A percentile compares a stretch with the other conserved stretches of the same genome.
Conservation (phyloP, 64 coral and sea anemone genomes). For the Dendronephthya gigantea region DNA sequence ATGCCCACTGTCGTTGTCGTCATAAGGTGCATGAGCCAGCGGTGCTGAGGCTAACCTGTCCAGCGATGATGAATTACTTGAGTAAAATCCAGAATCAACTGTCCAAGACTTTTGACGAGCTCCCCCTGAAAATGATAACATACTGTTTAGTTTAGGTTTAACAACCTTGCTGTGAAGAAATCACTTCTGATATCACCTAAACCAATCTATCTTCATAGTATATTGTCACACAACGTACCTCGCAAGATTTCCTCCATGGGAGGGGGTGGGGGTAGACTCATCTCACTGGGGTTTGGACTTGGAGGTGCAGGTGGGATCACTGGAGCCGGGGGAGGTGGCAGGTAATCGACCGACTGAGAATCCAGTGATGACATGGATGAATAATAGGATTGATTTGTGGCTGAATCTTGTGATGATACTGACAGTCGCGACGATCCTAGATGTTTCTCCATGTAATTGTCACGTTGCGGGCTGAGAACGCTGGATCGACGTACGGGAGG, state of each 20-base stretch:
- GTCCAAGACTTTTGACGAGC: not conserved
- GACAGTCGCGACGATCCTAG: not conserved
- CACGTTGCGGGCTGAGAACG: not conserved
- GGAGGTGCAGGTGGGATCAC: not conserved
- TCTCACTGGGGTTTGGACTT: not conserved
- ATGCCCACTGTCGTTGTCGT: conserved; percentile 1
- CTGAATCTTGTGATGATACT: not conserved
- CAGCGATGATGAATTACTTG: not conserved
- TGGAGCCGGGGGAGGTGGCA: not conserved
- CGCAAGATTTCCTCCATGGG: not conserved
- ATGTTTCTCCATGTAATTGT: not conserved
- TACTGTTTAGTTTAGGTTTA: too few species aligned
- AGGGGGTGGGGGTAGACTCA: not conserved
- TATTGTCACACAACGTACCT: not conserved
- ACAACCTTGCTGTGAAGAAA: not conserved
- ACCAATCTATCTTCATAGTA: too few species aligned
- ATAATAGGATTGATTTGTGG: not conserved
- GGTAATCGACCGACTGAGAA: not conserved
- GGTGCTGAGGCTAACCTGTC: not conserved
- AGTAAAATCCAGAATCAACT: conserved; percentile 5
- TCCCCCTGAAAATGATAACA: not conserved
- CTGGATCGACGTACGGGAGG: not conserved
- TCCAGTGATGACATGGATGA: conserved; percentile 3
- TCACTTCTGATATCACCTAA: too few species aligned
- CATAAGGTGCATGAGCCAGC: not conserved